A percentile compares a stretch with the other conserved stretches of the same genome.
Conservation (phyloP, 2,888 invertebrate species). For the Pardosa pseudoannulata region DNA sequence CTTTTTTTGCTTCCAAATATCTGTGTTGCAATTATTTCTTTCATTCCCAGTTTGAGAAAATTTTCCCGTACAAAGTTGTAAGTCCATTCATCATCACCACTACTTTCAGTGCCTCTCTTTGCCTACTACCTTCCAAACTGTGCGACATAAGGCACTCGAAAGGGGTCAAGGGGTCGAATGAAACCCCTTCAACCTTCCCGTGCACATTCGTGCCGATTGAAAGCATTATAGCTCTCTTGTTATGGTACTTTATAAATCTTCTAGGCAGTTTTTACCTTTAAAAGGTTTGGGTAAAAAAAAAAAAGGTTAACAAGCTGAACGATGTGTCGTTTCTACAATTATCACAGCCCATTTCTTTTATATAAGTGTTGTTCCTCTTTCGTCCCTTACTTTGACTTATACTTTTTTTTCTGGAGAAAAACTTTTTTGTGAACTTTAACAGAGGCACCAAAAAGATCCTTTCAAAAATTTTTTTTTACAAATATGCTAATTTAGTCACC, state of each 20-base stretch:
- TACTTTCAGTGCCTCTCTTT: not conserved
- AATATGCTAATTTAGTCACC: no score
- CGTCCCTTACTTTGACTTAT: no score
- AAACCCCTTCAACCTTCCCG: not conserved
- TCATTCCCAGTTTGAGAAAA: no score
- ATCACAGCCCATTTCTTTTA: not conserved
- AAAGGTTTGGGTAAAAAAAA: not conserved
- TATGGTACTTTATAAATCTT: not conserved
- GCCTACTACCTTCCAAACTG: not conserved
- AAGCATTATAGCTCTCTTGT: not conserved
- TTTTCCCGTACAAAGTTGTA: no score
- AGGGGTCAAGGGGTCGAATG: conserved; percentile 14
- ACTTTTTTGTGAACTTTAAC: no score
- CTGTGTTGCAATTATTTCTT: no score
- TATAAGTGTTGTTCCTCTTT: not conserved
- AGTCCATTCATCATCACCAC: not conserved
- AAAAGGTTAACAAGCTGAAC: not conserved
- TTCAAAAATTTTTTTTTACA: no score
- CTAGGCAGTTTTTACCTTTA: not conserved
- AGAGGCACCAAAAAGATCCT: no score
- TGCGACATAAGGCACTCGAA: conserved; percentile 25
- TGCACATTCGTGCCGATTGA: conserved; percentile 15
- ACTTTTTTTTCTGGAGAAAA: no score
- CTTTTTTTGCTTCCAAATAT: no score
- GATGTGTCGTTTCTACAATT: not conserved